phyloP scores from a whole-genome alignment of 2,888 invertebrate species.

The Pedicia rivosa region DNA sequence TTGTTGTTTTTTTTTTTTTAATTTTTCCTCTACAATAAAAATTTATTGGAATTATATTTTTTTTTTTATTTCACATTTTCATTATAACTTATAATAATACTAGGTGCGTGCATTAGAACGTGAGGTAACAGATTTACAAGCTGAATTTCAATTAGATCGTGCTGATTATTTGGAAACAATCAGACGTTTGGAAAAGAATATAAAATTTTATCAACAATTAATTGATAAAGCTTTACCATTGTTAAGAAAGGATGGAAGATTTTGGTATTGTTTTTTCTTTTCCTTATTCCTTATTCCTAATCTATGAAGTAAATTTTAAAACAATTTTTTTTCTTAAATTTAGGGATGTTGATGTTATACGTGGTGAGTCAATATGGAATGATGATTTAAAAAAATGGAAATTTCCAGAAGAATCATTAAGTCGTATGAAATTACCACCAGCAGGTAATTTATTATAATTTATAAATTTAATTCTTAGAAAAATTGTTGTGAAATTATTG shows the following conservation, averaged over 20 bases:
- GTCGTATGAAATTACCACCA: slow-evolving; percentile 51
- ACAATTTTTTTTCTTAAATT: slow-evolving; percentile 10
- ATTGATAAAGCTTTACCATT: slow-evolving; percentile 48
- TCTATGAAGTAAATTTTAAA: background rate
- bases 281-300: background rate
- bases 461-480: slow-evolving; percentile 2
- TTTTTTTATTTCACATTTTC: too few relatives aligned
- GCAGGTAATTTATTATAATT: slow-evolving; percentile 34
- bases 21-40: too few relatives aligned
- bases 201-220: slow-evolving; percentile 49
- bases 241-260: slow-evolving; percentile 56
- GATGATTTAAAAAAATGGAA: slow-evolving; percentile 56
- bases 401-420: slow-evolving; percentile 47
- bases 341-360: slow-evolving; percentile 52
- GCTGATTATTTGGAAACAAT: slow-evolving; percentile 74
- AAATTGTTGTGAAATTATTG: too few relatives aligned
- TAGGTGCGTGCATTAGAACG: slow-evolving; percentile 46
- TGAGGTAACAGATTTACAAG: slow-evolving; percentile 60
- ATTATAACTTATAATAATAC: too few relatives aligned
- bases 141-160: slow-evolving; percentile 66
- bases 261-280: slow-evolving; percentile 33
- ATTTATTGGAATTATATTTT: too few relatives aligned
- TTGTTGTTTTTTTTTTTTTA: too few relatives aligned
- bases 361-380: slow-evolving; percentile 52
- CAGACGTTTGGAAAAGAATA: slow-evolving; percentile 50